Conservation (phyloP, 1,140 invertebrate genomes). For the Coptotermes formosanus region DNA sequence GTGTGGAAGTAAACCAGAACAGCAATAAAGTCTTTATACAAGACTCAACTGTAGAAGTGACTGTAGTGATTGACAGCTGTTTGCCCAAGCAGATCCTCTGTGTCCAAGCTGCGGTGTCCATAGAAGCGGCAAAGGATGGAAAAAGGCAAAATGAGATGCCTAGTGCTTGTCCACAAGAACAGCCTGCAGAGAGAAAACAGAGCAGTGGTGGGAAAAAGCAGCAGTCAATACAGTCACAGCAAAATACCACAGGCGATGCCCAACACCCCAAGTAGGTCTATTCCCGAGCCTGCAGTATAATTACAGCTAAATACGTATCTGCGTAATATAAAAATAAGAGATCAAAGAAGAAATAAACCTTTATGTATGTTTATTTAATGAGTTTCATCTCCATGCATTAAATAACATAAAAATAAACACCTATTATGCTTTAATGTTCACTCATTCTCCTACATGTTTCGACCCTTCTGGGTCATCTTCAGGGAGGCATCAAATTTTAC, state of each 20-base stretch:
- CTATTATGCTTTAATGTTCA: too few species aligned
- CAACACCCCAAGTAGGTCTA: not conserved
- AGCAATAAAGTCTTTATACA: slow-evolving; percentile 47
- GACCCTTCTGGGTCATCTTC: too few species aligned
- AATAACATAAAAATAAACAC: too few species aligned
- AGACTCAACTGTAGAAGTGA: slow-evolving; percentile 57
- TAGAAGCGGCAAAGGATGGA: slow-evolving; percentile 44
- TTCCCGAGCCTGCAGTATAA: too few species aligned
- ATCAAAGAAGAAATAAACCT: too few species aligned
- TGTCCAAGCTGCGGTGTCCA: slow-evolving; percentile 52
- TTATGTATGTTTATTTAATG: too few species aligned
- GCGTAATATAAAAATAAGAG: too few species aligned
- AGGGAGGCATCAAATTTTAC: too few species aligned
- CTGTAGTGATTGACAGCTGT: slow-evolving; percentile 56
- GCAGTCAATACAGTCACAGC: not conserved
- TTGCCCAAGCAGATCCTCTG: slow-evolving; percentile 59
- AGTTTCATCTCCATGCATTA: too few species aligned
- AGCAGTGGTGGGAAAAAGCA: not conserved
- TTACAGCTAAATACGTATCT: too few species aligned
- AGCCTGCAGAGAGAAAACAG: not conserved
- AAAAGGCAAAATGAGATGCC: not conserved
- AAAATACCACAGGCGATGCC: not conserved
- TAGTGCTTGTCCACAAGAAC: not conserved
- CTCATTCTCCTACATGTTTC: too few species aligned
- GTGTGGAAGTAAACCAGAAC: slow-evolving; percentile 24